A percentile compares a stretch with the other conserved stretches of the same genome.
These are phyloP conservation scores for Pongo abelii DNA, from an alignment of 2,113 vertebrate genomes.

Conservation along the genomic window DNA sequence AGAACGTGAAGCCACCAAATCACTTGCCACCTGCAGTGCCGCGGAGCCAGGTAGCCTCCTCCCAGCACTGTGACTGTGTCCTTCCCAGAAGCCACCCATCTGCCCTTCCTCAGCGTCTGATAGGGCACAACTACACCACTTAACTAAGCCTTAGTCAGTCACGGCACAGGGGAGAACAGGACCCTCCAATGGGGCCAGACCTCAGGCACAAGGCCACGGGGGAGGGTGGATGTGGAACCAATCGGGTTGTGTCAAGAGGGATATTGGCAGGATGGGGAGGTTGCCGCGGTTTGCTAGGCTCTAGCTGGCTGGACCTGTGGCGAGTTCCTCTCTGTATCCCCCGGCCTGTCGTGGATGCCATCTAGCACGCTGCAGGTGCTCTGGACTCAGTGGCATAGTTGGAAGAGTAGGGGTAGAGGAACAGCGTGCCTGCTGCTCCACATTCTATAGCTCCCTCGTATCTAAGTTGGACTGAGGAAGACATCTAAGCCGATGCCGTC, in stretches of 20 bases:
- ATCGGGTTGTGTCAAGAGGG: too few relatives aligned
- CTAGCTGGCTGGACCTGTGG: neutral
- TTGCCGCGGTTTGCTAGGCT: fast-evolving
- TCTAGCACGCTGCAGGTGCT: fast-evolving
- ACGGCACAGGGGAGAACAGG: neutral
- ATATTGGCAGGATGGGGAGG: neutral
- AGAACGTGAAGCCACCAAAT: neutral
- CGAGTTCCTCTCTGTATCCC: too few relatives aligned
- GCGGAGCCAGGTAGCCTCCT: too few relatives aligned
- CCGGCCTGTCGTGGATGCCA: neutral
- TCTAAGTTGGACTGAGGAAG: neutral
- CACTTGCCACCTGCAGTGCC: fast-evolving
- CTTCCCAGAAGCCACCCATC: neutral
- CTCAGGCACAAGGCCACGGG: fast-evolving
- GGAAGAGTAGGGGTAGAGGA: fast-evolving
- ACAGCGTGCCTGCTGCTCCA: fast-evolving
- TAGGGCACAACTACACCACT: neutral
- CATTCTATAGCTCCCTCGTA: fast-evolving
- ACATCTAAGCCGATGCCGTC: neutral
- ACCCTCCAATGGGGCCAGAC: neutral
- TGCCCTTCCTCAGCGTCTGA: neutral
- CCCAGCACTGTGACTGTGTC: too few relatives aligned
- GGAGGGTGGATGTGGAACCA: fast-evolving
- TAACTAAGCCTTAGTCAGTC: neutral
- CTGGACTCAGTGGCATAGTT: neutral